Conservation (phyloP, 2,113 vertebrate species). For the Seriola dumerili region DNA sequence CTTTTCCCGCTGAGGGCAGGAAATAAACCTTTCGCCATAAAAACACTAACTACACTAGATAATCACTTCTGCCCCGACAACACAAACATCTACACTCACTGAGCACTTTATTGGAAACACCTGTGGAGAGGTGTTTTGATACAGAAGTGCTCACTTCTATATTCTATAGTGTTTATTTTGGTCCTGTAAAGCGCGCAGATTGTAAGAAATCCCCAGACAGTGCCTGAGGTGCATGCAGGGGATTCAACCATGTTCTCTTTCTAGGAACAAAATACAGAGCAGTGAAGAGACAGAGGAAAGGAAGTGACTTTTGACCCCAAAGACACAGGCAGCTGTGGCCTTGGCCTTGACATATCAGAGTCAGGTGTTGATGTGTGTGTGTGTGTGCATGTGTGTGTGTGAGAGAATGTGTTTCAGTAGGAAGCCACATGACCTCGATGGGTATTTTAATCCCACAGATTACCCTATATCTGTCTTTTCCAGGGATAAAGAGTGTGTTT, state of each 20-base stretch:
- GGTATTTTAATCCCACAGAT: constrained; percentile 62
- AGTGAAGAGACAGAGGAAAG: neutral
- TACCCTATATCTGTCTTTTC: constrained; percentile 48
- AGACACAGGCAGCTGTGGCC: constrained; percentile 1
- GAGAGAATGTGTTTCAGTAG: constrained; percentile 1
- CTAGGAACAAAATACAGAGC: neutral
- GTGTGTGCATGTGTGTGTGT: neutral
- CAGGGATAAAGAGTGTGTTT: constrained; percentile 54
- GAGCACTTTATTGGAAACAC: no score
- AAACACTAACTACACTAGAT: no score
- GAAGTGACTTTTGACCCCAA: constrained; percentile 35
- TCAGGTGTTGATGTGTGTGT: constrained; percentile 5
- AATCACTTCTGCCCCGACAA: no score
- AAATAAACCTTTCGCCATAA: no score
- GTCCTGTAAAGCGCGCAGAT: no score
- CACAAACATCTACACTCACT: no score
- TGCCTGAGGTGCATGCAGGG: no score
- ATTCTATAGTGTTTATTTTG: no score
- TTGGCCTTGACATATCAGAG: neutral
- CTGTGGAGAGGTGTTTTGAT: no score
- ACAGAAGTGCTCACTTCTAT: no score
- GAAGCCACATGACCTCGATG: constrained; percentile 46
- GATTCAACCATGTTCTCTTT: neutral
- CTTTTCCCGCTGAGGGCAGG: no score
- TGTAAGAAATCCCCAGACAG: no score